Percentiles rank a stretch among this genome's conserved stretches.
phyloP scores from a whole-genome alignment of 1,140 invertebrate genomes.

The Branchinecta lynchi region DNA sequence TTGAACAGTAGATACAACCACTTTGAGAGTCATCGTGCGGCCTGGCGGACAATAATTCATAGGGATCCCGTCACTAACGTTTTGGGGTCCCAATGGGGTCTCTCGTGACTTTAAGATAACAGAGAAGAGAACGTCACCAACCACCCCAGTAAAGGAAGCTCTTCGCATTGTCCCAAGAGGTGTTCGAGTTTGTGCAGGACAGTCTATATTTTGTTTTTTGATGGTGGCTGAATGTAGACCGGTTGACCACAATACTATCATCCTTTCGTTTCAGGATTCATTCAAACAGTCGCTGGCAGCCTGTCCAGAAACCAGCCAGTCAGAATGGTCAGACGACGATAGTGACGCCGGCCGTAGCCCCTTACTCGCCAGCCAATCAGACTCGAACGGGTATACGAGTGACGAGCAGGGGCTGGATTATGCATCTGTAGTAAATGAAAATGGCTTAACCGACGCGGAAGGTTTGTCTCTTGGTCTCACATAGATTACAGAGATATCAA shows the following conservation, averaged over 20 bases:
- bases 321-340: constrained; percentile 59
- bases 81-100: too few relatives aligned
- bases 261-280: constrained; percentile 13
- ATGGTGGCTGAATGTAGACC: too few relatives aligned
- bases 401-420: constrained; percentile 67
- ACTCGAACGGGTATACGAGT: constrained; percentile 61
- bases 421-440: constrained; percentile 63
- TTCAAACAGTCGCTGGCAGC: constrained; percentile 15
- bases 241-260: too few relatives aligned
- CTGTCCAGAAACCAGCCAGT: constrained; percentile 41
- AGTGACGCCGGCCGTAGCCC: constrained; percentile 32
- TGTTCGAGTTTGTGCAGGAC: constrained; percentile 11
- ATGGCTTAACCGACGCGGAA: constrained; percentile 68
- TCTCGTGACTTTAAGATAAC: too few relatives aligned
- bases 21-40: too few relatives aligned
- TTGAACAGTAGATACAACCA: too few relatives aligned
- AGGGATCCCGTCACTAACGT: too few relatives aligned
- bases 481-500: background rate
- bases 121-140: background rate
- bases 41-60: too few relatives aligned
- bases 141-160: background rate
- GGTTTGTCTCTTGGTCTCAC: constrained; percentile 31
- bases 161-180: background rate
- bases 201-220: too few relatives aligned
- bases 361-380: constrained; percentile 33